Conservation (phyloP, 2,113 vertebrate species). For the Tringa solitaria region DNA sequence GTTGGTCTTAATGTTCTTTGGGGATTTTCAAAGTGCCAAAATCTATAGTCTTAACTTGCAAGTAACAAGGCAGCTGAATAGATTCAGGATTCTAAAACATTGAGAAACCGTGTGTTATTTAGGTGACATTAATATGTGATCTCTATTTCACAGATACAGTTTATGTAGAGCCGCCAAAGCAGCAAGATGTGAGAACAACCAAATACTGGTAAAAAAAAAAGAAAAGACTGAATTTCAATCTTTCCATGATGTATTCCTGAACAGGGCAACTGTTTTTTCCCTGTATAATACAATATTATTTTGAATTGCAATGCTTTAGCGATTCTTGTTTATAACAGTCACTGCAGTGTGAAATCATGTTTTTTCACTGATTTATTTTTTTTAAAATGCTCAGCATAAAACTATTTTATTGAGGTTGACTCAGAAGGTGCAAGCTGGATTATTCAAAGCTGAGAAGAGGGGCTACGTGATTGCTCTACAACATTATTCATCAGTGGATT, state of each 20-base stretch:
- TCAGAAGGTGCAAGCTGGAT: conserved; percentile 10
- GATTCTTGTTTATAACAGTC: conserved; percentile 70
- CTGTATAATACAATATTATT: conserved; percentile 55
- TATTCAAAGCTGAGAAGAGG: conserved; percentile 24
- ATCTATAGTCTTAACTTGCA: background rate
- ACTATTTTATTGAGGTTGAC: conserved; percentile 11
- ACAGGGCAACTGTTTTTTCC: conserved; percentile 59
- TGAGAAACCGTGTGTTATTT: background rate
- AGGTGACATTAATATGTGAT: background rate
- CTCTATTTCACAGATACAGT: conserved; percentile 87
- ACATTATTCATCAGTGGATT: background rate
- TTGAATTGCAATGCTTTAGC: conserved; percentile 62
- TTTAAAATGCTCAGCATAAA: conserved; percentile 15
- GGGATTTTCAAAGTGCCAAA: background rate
- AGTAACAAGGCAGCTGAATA: background rate
- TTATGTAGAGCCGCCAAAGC: conserved; percentile 86
- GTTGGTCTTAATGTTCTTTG: background rate
- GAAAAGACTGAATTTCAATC: conserved; percentile 40
- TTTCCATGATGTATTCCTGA: conserved; percentile 40
- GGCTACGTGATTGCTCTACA: background rate
- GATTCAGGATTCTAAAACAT: background rate
- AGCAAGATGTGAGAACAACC: conserved; percentile 78
- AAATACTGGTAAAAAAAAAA: conserved; percentile 71
- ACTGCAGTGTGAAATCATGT: conserved; percentile 59
- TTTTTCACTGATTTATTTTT: background rate